Evolutionary conservation across 2,797 vertebrate species (phyloP), one percentile per base, ranked within the genome.

Genomic region (Micropoecilia bifurca): DNA sequence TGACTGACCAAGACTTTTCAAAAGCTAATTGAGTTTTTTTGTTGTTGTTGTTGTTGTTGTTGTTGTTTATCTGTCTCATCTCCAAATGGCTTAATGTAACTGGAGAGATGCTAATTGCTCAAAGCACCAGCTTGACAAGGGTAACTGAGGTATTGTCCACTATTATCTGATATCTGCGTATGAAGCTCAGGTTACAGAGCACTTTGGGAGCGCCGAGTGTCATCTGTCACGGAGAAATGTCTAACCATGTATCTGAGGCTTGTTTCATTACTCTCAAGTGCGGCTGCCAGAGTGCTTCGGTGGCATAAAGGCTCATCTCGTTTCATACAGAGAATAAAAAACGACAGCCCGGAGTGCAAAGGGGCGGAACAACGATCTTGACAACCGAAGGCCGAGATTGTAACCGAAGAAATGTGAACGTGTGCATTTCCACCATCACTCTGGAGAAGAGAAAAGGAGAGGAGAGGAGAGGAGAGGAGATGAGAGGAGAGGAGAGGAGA

Each of bases 151-250:
- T 88, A 91, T 93, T 88, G 80, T 89, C 81, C 86, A 91, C 85
- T 83, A 80, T 93, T 93, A 96, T 95, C 94, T 94, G 94, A 94
- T 95, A 92, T 86, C 93, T 94, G 84, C 89, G 91, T 92, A 92
- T 91, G 89, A 87, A 90, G 89, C 94, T 96, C 94, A 82, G 84
- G 92, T 96, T 96, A 93, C 93, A 73, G 83, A 82, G 90, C 89
- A 94, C 94, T 95, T 95, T 89, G 91, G 83, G 90, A 95, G 93
- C 94, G 94, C 95, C 93, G 90, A 92, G 87, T 95, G 95, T 94
- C 94, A 92, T 94, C 90, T 91, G 89, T 87, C 75, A 59, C 85
- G 41, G 74, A 79, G 82, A 43, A 80, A 82, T 90, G 92, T 92
- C 87, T 90, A 78, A 81, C 85, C 83, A 78, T 76, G 66, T 80